Percentiles rank a stretch among this genome's conserved stretches.
Conservation (phyloP, 1,140 invertebrate species). For the Heliconius melpomene region DNA sequence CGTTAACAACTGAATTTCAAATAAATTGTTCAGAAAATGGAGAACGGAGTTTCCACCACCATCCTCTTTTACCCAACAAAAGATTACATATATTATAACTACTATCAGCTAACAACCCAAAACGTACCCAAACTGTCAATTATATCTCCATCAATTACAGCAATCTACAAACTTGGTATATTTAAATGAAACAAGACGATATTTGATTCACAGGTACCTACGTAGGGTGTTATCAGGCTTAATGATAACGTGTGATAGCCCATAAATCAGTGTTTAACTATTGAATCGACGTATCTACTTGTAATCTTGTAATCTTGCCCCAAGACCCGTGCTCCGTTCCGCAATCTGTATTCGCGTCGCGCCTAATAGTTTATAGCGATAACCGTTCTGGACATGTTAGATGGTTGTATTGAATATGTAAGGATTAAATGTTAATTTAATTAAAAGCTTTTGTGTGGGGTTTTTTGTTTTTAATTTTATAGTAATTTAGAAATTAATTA, state of each 20-base stretch:
- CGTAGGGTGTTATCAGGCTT: not conserved
- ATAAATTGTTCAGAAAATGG: too few relatives aligned
- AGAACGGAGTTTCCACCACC: too few relatives aligned
- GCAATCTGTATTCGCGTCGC: slow-evolving; percentile 34
- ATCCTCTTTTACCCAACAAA: too few relatives aligned
- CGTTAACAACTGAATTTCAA: too few relatives aligned
- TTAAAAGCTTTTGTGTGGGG: not conserved
- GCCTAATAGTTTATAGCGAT: slow-evolving; percentile 35
- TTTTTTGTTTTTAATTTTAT: too few relatives aligned
- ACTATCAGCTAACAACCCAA: too few relatives aligned
- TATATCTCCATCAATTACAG: not conserved
- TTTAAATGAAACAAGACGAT: not conserved
- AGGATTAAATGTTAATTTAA: slow-evolving; percentile 1
- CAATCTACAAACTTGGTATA: not conserved
- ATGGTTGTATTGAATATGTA: slow-evolving; percentile 5
- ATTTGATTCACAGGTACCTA: not conserved
- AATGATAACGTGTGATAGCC: slow-evolving; percentile 19
- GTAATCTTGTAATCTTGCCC: slow-evolving; percentile 28
- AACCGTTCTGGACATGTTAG: slow-evolving; percentile 19
- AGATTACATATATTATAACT: too few relatives aligned
- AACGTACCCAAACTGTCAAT: too few relatives aligned
- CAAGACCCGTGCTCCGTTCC: slow-evolving; percentile 23
- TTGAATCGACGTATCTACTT: slow-evolving; percentile 31
- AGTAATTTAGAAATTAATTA: too few relatives aligned
- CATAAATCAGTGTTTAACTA: slow-evolving; percentile 24